Evolutionary conservation across 2,113 vertebrate genomes (phyloP), one percentile per base, ranked within the genome.

Genomic region (Raja brachyura): DNA sequence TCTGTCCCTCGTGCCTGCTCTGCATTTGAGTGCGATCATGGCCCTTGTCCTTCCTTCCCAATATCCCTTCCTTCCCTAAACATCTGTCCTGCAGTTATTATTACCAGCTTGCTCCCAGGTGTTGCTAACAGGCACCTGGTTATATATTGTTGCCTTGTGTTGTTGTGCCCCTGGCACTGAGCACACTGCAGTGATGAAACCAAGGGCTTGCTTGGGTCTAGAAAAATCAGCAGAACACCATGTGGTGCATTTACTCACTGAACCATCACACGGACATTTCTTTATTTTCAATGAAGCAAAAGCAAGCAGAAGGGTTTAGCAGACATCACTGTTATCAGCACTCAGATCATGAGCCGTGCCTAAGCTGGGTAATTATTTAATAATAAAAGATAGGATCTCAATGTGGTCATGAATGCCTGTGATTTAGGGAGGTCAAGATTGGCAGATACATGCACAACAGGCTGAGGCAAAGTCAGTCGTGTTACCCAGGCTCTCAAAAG

Each of bases 311-410:
- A 39, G 33, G 39, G 48, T 73, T 92, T 73, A 54, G 68, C 66
- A 92, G 90, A 73, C 68, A 28, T 74, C 22, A 2, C 68, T 48
- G 66, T 28, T 92, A 92, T 92, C 90, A 48, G 9, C 16, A 10
- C 20, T 92, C 66, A 5, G 66, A 92, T 92, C 66, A 9, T 68
- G 25, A 92, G 31, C 33, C 10, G 8, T 92, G 22, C 86, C 86
- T 68, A 90, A 90, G 88, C 90, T 0, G 59, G 39, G 66, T 48
- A 59, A 85, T 85, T 85, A 85, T 92, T 73, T 73, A 85, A 85
- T 85, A 85, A 85, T 13, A 54, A 79, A 48, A 85, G 90, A 92
- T 92, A 92, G 9, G 5, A 92, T 92, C 90, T 92, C 1, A 74
- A 92, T 73, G 66, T 54, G 70, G 68, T 48, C 33, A 16, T 48